Percentiles rank a stretch among this genome's conserved stretches.
Conservation (phyloP, 2,113 vertebrate species). For the Apodemus speciosus region DNA sequence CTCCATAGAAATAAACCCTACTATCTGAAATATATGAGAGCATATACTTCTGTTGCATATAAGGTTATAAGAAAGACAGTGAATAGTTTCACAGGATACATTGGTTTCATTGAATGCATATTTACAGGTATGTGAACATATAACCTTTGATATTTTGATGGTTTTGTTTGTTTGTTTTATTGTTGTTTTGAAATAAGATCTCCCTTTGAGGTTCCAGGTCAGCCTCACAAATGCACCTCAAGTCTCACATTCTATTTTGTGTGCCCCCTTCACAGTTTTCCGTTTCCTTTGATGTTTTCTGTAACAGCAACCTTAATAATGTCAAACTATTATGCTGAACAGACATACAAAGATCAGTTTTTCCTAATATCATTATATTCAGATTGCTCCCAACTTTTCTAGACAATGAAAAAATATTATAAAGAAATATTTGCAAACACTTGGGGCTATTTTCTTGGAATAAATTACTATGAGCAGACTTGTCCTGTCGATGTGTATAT, state of each 20-base stretch:
- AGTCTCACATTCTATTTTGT: neutral
- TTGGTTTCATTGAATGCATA: too few relatives aligned
- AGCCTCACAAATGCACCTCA: neutral
- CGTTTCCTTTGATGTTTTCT: neutral
- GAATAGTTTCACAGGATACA: too few relatives aligned
- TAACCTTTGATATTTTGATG: neutral
- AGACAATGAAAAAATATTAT: neutral
- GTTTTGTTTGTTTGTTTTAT: neutral
- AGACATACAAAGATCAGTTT: neutral
- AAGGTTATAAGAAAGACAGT: neutral
- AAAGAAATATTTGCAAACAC: neutral
- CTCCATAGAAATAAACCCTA: neutral
- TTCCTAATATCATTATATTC: neutral
- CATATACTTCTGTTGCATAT: neutral
- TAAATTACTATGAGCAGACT: neutral
- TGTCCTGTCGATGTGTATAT: neutral
- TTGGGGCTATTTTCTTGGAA: neutral
- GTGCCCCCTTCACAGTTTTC: neutral
- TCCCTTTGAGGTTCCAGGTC: neutral
- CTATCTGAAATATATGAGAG: neutral
- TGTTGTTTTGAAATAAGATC: neutral
- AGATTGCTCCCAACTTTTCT: neutral
- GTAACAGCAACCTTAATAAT: neutral
- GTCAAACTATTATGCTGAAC: neutral
- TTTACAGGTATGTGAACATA: neutral